Base-by-base conservation (phyloP, 2,888 invertebrate genomes). In the Bellardia pandia region DNA sequence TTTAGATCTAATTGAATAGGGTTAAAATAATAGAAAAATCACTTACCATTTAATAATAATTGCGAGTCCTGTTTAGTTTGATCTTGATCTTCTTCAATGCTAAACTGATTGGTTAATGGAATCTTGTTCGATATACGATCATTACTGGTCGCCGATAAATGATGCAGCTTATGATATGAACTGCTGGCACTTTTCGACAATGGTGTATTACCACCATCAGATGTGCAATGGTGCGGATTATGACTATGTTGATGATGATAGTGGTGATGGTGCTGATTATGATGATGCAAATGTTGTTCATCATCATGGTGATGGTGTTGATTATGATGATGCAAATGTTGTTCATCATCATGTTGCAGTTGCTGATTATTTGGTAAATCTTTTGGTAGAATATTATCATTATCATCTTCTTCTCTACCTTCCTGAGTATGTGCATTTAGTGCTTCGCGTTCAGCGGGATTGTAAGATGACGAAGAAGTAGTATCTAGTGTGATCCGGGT, bases 41-140 rank as follows among this genome's bases (percentile, higher is more conserved):
- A 85, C 89, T 86, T 76, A 89, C 89, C 88, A 85, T 88, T 89
- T 37, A 84, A 75, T n/a, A 89, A 66, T 71, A 89, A 66, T 69
- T 89, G 83, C 1, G 89, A 89, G 53, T 88, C 88, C 75, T 88
- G 89, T 53, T 81, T 88, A 23, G 48, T 77, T 33, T 75, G 84
- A 69, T 89, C 89, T 9, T 85, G 86, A 45, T 86, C 87, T 66
- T 86, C 86, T 58, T 87, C 84, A 68, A 81, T 86, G 14, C 83
- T 85, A 68, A 87, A 85, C 60, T 88, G 87, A 86, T 88, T 88
- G 2, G 78, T 69, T 13, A 72, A 30, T 4, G 62, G 68, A 6
- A 86, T 76, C 71, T 80, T 85, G 11, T 71, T 56, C 8, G 88
- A 72, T 56, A 72, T 16, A 11, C 66, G 56, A 75, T 86, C 84